Evolutionary conservation across 2,113 vertebrate genomes (phyloP), one percentile per base, ranked within the genome.

Genomic region (Vidua macroura): DNA sequence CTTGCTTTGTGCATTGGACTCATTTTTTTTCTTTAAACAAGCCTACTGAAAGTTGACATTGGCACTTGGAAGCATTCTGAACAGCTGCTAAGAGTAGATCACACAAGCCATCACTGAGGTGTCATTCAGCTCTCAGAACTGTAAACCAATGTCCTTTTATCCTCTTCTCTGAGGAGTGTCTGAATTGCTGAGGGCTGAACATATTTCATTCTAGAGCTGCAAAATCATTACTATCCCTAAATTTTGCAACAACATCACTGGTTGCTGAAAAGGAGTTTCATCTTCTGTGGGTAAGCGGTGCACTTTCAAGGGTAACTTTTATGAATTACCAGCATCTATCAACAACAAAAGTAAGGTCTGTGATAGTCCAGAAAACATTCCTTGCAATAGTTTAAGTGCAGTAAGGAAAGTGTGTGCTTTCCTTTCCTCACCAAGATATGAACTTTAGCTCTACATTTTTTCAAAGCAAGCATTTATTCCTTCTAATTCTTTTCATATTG

Each of bases 401-500:
- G 9, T 14, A 75, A 70, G 56, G 53, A 75, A 70, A 82, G 20
- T 8, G 62, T 24, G 43, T 1, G 13, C 41, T 41, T 41, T 41
- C 41, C 41, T 58, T 74, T 69, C 44, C 24, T 70, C 64, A 66
- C n/a, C 39, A 59, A 68, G 20, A 74, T 27, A 55, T 2, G 0
- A 59, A 84, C 27, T 82, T 52, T 84, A 75, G 28, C 43, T 55
- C 19, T 43, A 55, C 5, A 12, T 30, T 78, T 91, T 89, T 84
- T 53, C 49, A 89, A 86, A 93, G 64, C 27, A 70, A 83, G 35
- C 21, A 48, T 90, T 95, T 85, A 88, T 94, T 91, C 15, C 30
- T 85, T 89, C 53, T 63, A 90, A 69, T 30, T 80, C 48, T 66
- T 68, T 91, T 84, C 22, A 76, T 27, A 78, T 12, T 52, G 49